A percentile compares a stretch with the other conserved stretches of the same genome.
phyloP scores from a whole-genome alignment of 2,797 vertebrate species.

The Mionectes olivaceus region DNA sequence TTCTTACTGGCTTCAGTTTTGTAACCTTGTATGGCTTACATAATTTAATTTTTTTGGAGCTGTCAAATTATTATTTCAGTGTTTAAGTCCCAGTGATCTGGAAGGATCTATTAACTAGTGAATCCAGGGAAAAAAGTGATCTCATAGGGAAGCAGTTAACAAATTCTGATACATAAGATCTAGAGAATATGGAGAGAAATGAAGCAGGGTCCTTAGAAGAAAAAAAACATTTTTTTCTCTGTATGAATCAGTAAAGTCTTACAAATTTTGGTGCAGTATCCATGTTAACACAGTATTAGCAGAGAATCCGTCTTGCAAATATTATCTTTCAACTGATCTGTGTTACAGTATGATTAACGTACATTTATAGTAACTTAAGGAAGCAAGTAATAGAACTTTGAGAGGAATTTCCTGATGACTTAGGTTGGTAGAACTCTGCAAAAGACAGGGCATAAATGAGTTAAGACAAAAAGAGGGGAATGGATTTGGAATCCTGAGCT shows the following conservation, averaged over 20 bases:
- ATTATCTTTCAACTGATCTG: neutral
- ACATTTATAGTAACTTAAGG: neutral
- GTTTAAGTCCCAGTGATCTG: neutral
- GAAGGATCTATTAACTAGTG: neutral
- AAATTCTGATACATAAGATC: neutral
- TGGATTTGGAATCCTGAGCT: neutral
- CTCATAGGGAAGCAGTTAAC: neutral
- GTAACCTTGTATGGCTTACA: neutral
- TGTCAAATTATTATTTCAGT: neutral
- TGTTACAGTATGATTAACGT: neutral
- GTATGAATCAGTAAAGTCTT: neutral
- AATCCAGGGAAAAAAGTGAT: neutral
- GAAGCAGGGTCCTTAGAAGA: neutral
- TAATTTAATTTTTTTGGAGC: neutral
- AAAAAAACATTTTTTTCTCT: neutral
- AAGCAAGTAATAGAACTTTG: neutral
- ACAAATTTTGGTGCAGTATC: neutral
- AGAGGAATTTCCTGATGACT: neutral
- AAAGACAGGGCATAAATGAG: neutral
- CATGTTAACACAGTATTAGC: neutral
- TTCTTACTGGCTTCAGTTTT: neutral
- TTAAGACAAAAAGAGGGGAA: neutral
- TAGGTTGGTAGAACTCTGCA: neutral
- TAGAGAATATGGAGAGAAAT: neutral
- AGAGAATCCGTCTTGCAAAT: neutral